Percentiles rank a stretch among this genome's conserved stretches.
Evolutionary conservation across 2,113 vertebrate genomes (phyloP).

Genomic region (Aptenodytes patagonicus): DNA sequence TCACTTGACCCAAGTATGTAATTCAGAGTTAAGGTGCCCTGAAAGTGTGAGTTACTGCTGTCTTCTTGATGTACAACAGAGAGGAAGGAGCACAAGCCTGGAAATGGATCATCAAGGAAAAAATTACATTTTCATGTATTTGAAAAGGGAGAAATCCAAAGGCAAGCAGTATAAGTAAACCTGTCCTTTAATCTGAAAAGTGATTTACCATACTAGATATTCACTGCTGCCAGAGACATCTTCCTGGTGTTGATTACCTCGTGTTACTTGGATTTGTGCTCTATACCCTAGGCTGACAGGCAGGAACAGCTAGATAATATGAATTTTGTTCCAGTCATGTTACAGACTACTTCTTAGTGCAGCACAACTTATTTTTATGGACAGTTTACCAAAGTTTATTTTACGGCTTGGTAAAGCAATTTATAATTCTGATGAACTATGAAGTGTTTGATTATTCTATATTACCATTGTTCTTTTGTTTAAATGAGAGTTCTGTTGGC

Average conservation of each 20-base stretch:
- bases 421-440: not conserved
- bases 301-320: not conserved
- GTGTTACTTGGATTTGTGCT: not conserved
- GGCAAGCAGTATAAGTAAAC: not conserved
- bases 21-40: not conserved
- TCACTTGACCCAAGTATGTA: not conserved
- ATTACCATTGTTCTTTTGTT: not conserved
- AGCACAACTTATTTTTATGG: not conserved
- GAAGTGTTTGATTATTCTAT: not conserved
- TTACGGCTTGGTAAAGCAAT: not conserved
- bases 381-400: not conserved
- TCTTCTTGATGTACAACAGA: not conserved
- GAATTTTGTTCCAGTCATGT: not conserved
- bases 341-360: not conserved
- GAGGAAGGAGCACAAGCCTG: not conserved
- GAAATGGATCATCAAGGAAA: not conserved
- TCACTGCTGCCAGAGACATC: not conserved
- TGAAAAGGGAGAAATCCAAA: not conserved
- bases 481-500: not conserved
- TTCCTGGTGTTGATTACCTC: not conserved
- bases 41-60: not conserved
- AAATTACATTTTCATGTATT: not conserved
- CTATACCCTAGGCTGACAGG: not conserved
- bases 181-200: not conserved
- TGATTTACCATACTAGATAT: not conserved